phyloP scores from a whole-genome alignment of 2,888 invertebrate genomes.

The Allacma fusca region DNA sequence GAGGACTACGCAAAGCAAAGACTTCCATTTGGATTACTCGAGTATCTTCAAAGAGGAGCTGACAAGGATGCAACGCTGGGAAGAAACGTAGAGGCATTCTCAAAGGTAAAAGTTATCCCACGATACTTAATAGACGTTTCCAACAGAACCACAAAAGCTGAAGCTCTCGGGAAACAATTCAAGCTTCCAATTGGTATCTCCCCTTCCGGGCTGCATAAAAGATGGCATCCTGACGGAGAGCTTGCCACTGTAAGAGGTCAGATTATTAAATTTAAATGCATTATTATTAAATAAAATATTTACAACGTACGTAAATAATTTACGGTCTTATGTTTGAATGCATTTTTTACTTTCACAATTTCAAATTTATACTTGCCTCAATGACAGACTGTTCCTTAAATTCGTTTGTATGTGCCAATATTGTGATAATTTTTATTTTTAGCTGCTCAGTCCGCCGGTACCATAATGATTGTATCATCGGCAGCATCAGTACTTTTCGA shows the following conservation, averaged over 20 bases:
- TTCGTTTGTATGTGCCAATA: no score
- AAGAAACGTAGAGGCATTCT: conserved; percentile 11
- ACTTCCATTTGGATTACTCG: conserved; percentile 6
- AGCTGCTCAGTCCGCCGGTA: conserved; percentile 78
- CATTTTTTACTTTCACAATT: no score
- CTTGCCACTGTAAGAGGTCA: conserved; percentile 74
- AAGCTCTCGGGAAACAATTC: conserved; percentile 72
- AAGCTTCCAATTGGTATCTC: conserved; percentile 82
- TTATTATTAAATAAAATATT: no score
- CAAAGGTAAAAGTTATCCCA: conserved; percentile 65
- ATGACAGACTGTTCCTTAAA: no score
- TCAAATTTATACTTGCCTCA: no score
- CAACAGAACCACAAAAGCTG: conserved; percentile 70
- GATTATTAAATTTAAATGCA: no score
- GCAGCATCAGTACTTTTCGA: conserved; percentile 86
- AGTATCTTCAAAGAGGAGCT: conserved; percentile 31
- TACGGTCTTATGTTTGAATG: not conserved
- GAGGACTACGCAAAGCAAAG: conserved; percentile 14
- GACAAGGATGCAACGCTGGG: conserved; percentile 22
- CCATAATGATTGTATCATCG: conserved; percentile 83
- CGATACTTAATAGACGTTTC: conserved; percentile 79
- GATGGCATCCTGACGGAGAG: conserved; percentile 91
- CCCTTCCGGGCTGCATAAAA: conserved; percentile 88
- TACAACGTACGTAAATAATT: not conserved
- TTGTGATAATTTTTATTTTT: no score